Conservation (phyloP, 2,113 vertebrate species). For the Rattus norvegicus region GRCr8 NC_086025.1:39872501-39873000, state of each 20-base stretch:
- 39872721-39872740: neutral
- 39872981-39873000: neutral
- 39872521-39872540: neutral
- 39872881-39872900: too few relatives aligned
- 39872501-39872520: too few relatives aligned
- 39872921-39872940: neutral
- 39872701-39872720: neutral
- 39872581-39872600: neutral
- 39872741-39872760: neutral
- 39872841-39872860: neutral
- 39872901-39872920: too few relatives aligned
- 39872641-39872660: neutral
- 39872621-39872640: neutral
- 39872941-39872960: neutral
- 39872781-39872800: neutral
- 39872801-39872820: neutral
- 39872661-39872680: accelerated
- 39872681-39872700: too few relatives aligned
- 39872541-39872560: neutral
- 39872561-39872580: neutral
- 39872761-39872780: neutral
- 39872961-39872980: neutral
- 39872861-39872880: too few relatives aligned
- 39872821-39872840: neutral
- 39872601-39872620: neutral